These are phyloP conservation scores for Coilia nasus DNA, from an alignment of 2,797 vertebrate genomes.

Conservation along the genomic window DNA sequence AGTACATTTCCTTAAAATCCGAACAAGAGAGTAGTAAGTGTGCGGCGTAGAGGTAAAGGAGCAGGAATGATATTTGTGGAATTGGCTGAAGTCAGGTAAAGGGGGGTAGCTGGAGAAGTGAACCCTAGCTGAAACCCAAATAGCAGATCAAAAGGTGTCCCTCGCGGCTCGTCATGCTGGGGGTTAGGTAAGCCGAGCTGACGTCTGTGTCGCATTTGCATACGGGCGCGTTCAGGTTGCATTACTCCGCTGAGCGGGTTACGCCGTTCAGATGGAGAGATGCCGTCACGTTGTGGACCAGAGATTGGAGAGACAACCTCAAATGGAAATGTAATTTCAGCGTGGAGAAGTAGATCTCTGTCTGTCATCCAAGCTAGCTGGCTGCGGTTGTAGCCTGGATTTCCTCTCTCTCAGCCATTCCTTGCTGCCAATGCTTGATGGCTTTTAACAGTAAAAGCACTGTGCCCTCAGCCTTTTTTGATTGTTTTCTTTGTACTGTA, in stretches of 20 bases:
- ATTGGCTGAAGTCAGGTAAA: constrained; percentile 52
- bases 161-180: constrained; percentile 61
- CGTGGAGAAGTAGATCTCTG: constrained; percentile 66
- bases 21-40: constrained; percentile 26
- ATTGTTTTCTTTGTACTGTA: too few species aligned
- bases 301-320: constrained; percentile 70
- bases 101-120: constrained; percentile 66
- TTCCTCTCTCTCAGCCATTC: constrained; percentile 49
- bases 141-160: constrained; percentile 81
- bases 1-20: neutral
- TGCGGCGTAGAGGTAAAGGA: neutral
- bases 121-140: constrained; percentile 70
- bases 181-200: constrained; percentile 68
- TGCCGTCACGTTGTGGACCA: constrained; percentile 65
- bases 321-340: constrained; percentile 73
- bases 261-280: constrained; percentile 68
- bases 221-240: constrained; percentile 72
- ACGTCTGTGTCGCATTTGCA: constrained; percentile 71
- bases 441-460: constrained; percentile 41
- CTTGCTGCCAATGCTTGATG: neutral
- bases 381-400: constrained; percentile 28
- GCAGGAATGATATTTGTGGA: neutral
- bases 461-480: constrained; percentile 22
- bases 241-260: constrained; percentile 70
- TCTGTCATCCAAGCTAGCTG: constrained; percentile 45